These are phyloP conservation scores for Acestrorhynchus altus DNA, from an alignment of 2,797 vertebrate species.

Conservation along the genomic window DNA sequence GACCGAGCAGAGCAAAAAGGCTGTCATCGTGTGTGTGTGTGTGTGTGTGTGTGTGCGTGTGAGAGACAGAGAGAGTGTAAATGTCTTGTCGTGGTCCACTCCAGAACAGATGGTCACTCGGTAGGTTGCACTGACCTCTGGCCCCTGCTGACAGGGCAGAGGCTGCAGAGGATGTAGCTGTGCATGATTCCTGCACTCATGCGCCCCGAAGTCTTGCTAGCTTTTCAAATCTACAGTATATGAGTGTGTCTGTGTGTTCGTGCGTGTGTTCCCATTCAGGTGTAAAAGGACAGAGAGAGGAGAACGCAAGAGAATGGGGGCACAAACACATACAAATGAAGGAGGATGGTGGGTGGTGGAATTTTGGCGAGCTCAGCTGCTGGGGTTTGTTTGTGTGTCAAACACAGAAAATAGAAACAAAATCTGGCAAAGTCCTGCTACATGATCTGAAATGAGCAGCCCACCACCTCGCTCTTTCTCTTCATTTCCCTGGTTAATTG, in stretches of 20 bases:
- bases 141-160: conserved; percentile 37
- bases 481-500: background rate
- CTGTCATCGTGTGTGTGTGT: background rate
- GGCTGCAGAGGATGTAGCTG: conserved; percentile 4
- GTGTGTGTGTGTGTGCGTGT: conserved; percentile 5
- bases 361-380: conserved; percentile 14
- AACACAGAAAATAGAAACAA: background rate
- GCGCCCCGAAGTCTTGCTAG: background rate
- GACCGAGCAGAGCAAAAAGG: no score
- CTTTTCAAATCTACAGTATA: background rate
- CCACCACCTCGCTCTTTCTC: background rate
- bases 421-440: conserved; percentile 8
- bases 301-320: background rate
- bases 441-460: conserved; percentile 6
- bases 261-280: conserved; percentile 19
- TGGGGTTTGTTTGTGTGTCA: conserved; percentile 6
- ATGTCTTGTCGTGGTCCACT: conserved; percentile 21
- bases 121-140: conserved; percentile 58
- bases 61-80: conserved; percentile 11
- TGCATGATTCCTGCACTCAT: background rate
- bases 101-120: conserved; percentile 53
- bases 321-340: conserved; percentile 7
- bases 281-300: background rate
- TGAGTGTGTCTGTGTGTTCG: background rate
- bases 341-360: conserved; percentile 17